phyloP scores from a whole-genome alignment of 2,113 vertebrate species.

The Dinomys branickii region DNA sequence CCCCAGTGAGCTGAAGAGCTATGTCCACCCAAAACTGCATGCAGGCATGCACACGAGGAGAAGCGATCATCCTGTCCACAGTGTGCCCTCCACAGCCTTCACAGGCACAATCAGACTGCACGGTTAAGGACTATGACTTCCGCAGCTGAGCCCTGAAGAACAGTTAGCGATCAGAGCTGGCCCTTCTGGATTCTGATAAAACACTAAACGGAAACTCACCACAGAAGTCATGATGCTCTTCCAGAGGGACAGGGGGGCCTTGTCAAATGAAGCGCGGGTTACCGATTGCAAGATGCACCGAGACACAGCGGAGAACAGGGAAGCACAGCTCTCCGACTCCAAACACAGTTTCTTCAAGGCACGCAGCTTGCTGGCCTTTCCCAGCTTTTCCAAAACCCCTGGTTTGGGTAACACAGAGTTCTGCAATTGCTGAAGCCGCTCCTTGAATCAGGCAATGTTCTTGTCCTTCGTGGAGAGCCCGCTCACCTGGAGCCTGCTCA shows the following conservation, averaged over 20 bases:
- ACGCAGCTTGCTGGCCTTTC: not conserved
- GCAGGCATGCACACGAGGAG: not conserved
- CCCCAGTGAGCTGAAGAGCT: not conserved
- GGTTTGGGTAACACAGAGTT: not conserved
- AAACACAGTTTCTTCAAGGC: no score
- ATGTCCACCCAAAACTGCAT: not conserved
- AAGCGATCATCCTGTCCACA: not conserved
- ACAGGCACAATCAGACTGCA: no score
- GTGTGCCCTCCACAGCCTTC: not conserved
- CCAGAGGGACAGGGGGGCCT: not conserved
- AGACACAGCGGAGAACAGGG: not conserved
- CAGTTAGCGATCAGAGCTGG: not conserved
- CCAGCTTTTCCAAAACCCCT: not conserved
- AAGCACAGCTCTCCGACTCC: not conserved
- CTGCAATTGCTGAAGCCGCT: rapidly evolving
- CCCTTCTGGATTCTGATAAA: not conserved
- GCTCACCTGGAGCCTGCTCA: rapidly evolving
- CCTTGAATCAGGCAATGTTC: rapidly evolving
- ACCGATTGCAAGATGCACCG: rapidly evolving
- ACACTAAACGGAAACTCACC: not conserved
- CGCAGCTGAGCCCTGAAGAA: not conserved
- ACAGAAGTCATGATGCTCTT: rapidly evolving
- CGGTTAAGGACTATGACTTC: not conserved
- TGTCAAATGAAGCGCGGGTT: not conserved
- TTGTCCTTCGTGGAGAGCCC: not conserved